phyloP scores from a whole-genome alignment of 2,888 invertebrate genomes.

The Nemotelus nigrinus region DNA sequence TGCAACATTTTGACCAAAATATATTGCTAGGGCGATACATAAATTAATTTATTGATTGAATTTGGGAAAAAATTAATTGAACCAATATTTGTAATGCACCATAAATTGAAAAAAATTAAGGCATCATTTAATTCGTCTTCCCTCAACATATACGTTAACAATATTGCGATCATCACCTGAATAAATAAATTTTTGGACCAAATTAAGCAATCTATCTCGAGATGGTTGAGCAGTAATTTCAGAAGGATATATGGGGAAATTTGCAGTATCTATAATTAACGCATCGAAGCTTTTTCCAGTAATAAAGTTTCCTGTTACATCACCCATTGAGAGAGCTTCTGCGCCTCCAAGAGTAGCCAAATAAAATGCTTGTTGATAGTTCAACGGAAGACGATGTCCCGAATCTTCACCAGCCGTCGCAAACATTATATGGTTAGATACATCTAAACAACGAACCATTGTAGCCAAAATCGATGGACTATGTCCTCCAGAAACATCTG shows the following conservation, averaged over 20 bases:
- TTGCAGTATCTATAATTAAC: slow-evolving; percentile 76
- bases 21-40: no score
- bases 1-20: no score
- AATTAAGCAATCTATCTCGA: slow-evolving; percentile 68
- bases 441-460: slow-evolving; percentile 77
- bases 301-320: slow-evolving; percentile 81
- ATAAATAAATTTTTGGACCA: slow-evolving; percentile 81
- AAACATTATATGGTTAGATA: slow-evolving; percentile 75
- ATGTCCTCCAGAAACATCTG: slow-evolving; percentile 87
- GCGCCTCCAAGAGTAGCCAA: slow-evolving; percentile 90
- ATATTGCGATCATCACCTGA: slow-evolving; percentile 88
- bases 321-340: slow-evolving; percentile 78
- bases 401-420: slow-evolving; percentile 56
- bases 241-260: slow-evolving; percentile 68
- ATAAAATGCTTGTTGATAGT: slow-evolving; percentile 81
- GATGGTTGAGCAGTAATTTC: slow-evolving; percentile 54
- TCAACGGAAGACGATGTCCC: slow-evolving; percentile 65
- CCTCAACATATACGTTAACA: slow-evolving; percentile 77
- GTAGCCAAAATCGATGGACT: slow-evolving; percentile 79
- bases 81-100: no score
- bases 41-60: no score
- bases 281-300: slow-evolving; percentile 90
- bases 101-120: no score
- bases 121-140: slow-evolving; percentile 67
- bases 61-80: no score